A percentile compares a stretch with the other conserved stretches of the same genome.
These are phyloP conservation scores for Pachypanchax playfairii DNA, from an alignment of 2,113 vertebrate species.

Conservation along the genomic window DNA sequence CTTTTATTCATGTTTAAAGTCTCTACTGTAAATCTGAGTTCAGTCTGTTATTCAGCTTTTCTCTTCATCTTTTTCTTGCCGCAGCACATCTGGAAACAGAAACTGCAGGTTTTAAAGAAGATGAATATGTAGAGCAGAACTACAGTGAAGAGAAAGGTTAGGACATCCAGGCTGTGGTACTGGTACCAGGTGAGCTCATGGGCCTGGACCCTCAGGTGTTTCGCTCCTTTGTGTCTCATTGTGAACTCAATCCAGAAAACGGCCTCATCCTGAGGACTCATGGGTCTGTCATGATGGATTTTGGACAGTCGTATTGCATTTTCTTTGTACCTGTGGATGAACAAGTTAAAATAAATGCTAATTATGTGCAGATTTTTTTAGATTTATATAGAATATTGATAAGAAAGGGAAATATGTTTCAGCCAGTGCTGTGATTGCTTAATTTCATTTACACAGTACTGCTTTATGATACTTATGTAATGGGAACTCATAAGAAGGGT, in stretches of 20 bases:
- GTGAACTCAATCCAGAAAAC: conserved; percentile 94
- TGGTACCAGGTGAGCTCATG: conserved; percentile 90
- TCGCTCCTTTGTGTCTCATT: conserved; percentile 90
- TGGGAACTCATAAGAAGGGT: no score
- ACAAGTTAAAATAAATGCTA: no score
- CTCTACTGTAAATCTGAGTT: background rate
- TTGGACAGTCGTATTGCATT: conserved; percentile 81
- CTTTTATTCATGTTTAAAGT: no score
- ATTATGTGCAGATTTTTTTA: background rate
- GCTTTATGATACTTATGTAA: no score
- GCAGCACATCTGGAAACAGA: conserved; percentile 69
- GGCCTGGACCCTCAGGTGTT: conserved; percentile 85
- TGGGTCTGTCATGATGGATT: conserved; percentile 88
- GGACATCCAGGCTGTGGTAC: conserved; percentile 88
- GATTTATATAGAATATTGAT: no score
- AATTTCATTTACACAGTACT: no score
- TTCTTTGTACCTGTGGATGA: conserved; percentile 83
- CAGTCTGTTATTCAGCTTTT: conserved; percentile 47
- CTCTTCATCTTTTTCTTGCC: conserved; percentile 36
- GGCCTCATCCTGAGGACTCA: conserved; percentile 83
- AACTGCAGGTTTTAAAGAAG: conserved; percentile 75
- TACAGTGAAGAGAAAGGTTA: conserved; percentile 79
- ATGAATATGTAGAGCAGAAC: conserved; percentile 54
- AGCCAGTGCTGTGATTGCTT: no score
- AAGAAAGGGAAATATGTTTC: no score